A percentile compares a stretch with the other conserved stretches of the same genome.
Evolutionary conservation across 1,140 invertebrate species (phyloP).

Genomic region (Bombyx mori): ASM3026992v2 NC_085133.1:6600501-6601000

Average conservation of each 20-base stretch:
- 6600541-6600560: constrained; percentile 36
- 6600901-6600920: constrained; percentile 45
- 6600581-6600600: constrained; percentile 40
- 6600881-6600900: constrained; percentile 61
- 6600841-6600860: constrained; percentile 56
- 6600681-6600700: constrained; percentile 35
- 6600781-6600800: constrained; percentile 43
- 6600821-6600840: constrained; percentile 60
- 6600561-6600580: constrained; percentile 39
- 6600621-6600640: constrained; percentile 56
- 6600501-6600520: constrained; percentile 36
- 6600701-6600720: constrained; percentile 54
- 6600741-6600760: constrained; percentile 32
- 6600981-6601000: constrained; percentile 55
- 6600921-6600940: constrained; percentile 48
- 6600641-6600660: constrained; percentile 38
- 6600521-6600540: constrained; percentile 37
- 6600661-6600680: constrained; percentile 28
- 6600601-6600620: constrained; percentile 44
- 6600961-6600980: constrained; percentile 40
- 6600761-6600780: constrained; percentile 23
- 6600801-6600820: constrained; percentile 61
- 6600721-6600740: constrained; percentile 50
- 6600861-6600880: constrained; percentile 58
- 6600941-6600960: constrained; percentile 27